Evolutionary conservation across 1,140 invertebrate genomes (phyloP), one percentile per base, ranked within the genome.

Genomic region (Hycleus cichorii): DNA sequence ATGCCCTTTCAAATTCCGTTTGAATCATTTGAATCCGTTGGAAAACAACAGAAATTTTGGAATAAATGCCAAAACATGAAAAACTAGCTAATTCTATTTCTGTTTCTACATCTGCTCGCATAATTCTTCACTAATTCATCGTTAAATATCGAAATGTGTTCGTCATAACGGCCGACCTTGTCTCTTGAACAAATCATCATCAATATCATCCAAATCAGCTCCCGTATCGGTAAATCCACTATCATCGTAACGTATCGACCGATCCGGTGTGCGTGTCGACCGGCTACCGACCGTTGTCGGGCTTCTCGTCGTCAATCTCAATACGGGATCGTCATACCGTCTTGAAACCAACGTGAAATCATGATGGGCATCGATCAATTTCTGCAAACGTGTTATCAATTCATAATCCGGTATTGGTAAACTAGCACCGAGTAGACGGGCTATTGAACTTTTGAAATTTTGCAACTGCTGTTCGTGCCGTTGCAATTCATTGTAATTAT

Each of bases 311-410:
- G 80, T 76, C 9, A 80, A 74, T 32, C 80, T 67, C 43, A 81
- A 65, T 18, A 83, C 76, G 1, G 83, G 83, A 67, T 84, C 83
- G 62, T 86, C 84, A 63, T 86, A 88, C 58, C 85, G 76, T 6
- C 86, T 72, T 0, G 86, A 88, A 0, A 89, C 80, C 63, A 86
- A 76, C 1, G 86, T 87, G 69, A 88, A 89, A 71, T 89, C 87
- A 49, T 87, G 81, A 74, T 89, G 85, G 1, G 87, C 87, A 60
- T 87, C 83, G 6, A 88, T 83, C 57, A 89, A 74, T 75, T 89
- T 89, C 66, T 88, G 86, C 4, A 90, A 58, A 10, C 84, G 80
- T 2, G 84, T 83, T 46, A 89, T 83, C 60, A 90, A 80, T 70
- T 90, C 88, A 70, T 88, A 88, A 73, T 90, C 87, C 0, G 86